Evolutionary conservation across 2,797 vertebrate genomes (phyloP), one percentile per base, ranked within the genome.

Genomic region (Dendrocincla fuliginosa): DNA sequence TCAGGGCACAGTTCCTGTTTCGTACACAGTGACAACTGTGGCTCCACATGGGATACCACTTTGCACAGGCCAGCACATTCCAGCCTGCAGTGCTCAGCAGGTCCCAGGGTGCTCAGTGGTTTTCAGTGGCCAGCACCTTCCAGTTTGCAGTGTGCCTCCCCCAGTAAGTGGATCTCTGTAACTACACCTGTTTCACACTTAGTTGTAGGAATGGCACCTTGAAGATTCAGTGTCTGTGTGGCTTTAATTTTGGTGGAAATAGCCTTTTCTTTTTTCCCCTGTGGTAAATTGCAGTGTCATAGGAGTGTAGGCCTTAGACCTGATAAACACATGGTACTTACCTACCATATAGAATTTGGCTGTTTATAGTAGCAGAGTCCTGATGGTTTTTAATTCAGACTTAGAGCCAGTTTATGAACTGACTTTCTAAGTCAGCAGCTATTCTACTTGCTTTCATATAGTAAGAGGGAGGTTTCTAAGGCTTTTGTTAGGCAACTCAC

Each of bases 41-140:
- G 98, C 99, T 82, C 98, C 99, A 1, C 99, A 99, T 60, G 99
- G 99, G 50, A 98, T 99, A 53, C 98, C 99, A 41, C 98, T 99
- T 96, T 99, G 99, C 96, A 99, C 99, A 13, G 98, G 99, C 91
- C 99, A 99, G 97, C 99, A 99, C 97, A 98, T 98, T 91, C 99
- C 99, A 87, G 98, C 99, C 84, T 99, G 99, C 97, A 99, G 98
- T 73, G 97, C 99, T 4, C 99, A 99, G 79, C 99, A 99, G 94
- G 98, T 99, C 84, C 98, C 99, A 12, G 98, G 99, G 57, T 99
- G 99, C 97, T 99, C 99, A 32, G 98, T 99, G 96, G 99, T 99
- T 94, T 99, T 99, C 98, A 99, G 99, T 93, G 99, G 99, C 91
- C 99, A 99, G 94, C 99, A 99, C 95, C 99, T 99, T 97, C 99